Base-by-base conservation (phyloP, 2,113 vertebrate species). In the Eurystomus gularis region DNA sequence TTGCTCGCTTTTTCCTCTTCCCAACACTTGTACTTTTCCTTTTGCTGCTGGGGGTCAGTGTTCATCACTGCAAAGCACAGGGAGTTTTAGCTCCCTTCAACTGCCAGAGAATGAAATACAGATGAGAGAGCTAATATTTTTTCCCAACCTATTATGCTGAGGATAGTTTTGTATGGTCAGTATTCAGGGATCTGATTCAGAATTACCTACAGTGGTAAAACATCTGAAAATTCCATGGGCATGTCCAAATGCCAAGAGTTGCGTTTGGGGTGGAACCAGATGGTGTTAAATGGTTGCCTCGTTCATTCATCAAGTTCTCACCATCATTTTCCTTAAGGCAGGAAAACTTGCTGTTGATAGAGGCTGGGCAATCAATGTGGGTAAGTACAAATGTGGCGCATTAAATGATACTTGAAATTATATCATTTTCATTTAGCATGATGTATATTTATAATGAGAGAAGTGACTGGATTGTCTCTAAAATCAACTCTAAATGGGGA, bases 341-440 rank as follows among this genome's bases (percentile, higher is more conserved):
- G 99, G 99, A 83, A 99, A 99, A 94, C 98, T 99, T 90, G 99
- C 99, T 28, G 88, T 99, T 79, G 99, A 99, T 13, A 97, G 99
- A 97, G 99, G 99, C 96, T 99, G 99, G 99, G 99, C 99, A 18
- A 99, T 99, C 96, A 99, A 99, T 8, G 97, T 99, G 35, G 99
- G 99, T 99, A 96, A 98, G 99, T 99, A 88, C 31, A 61, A 25
- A 33, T 23, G 15, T 28, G 44, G 40, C 33, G 18, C 29, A 3
- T 42, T n/a, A 31, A 44, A 11, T 60, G 33, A 15, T 15, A 11
- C 19, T 33, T 39, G 17, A 86, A 69, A 55, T 18, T 3, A 5
- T 24, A 7, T 20, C 24, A 7, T 80, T 69, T 61, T 75, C 6
- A 44, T 57, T 72, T 52, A 7, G 17, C 21, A 6, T 15, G 6